phyloP scores from a whole-genome alignment of 92 coral and sea anemone genomes.

The Montipora capitata region DNA sequence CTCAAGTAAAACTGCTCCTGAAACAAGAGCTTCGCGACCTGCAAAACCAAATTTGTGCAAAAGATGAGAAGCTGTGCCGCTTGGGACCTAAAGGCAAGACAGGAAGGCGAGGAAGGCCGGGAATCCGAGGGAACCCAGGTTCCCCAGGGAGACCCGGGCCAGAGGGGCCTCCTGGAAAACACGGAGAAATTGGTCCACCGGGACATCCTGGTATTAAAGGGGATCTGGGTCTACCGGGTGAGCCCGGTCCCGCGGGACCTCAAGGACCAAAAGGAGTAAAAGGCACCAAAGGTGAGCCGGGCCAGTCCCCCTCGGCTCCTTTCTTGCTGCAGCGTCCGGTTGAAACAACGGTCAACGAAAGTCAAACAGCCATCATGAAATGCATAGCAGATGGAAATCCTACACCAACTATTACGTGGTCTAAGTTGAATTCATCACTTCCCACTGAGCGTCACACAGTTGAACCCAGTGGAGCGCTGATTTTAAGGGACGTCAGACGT shows the following conservation, averaged over 20 bases:
- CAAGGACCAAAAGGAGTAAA: constrained; percentile 65
- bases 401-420: constrained; percentile 70
- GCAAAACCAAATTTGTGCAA: constrained; percentile 59
- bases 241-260: constrained; percentile 70
- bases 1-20: constrained; percentile 22
- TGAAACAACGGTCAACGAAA: constrained; percentile 62
- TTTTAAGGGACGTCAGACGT: constrained; percentile 52
- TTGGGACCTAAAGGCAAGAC: constrained; percentile 59
- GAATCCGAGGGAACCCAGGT: constrained; percentile 60
- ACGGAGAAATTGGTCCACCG: constrained; percentile 62
- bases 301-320: constrained; percentile 68
- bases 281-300: constrained; percentile 73
- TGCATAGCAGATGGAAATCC: constrained; percentile 78
- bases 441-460: constrained; percentile 57
- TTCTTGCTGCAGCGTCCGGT: constrained; percentile 49
- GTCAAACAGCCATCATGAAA: constrained; percentile 54
- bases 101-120: constrained; percentile 63
- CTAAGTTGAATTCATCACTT: constrained; percentile 54
- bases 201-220: constrained; percentile 65
- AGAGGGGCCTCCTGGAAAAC: constrained; percentile 72
- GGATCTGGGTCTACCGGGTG: constrained; percentile 54
- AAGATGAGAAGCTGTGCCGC: constrained; percentile 53
- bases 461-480: constrained; percentile 54
- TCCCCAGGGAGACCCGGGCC: constrained; percentile 57
- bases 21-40: constrained; percentile 47